Base-by-base conservation (phyloP, 2,888 invertebrate genomes). In the Pyrgus malvae region DNA sequence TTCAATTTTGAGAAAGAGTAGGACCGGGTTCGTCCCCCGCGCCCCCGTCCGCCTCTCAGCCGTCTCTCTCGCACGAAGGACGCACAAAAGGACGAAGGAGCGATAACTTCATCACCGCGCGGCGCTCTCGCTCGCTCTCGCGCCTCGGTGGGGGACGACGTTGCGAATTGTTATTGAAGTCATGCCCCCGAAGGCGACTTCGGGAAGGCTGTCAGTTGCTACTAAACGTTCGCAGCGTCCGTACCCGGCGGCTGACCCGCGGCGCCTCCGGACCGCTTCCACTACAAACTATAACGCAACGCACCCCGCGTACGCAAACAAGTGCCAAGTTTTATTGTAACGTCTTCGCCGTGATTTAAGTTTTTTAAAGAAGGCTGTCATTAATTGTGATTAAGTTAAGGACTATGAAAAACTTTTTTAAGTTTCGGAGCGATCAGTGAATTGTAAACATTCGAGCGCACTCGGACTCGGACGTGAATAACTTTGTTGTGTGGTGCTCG, bases 1-100 rank as follows among this genome's bases (percentile, higher is more conserved):
- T 91, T 90, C 90, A 91, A 91, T 91, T 91, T 90, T 89, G 90
- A 91, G 90, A 90, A 90, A 91, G 89, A 89, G 90, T 86, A 88
- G 88, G 86, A 88, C 84, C 84, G 81, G 74, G 78, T 78, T 69
- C 82, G 75, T 67, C 76, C 76, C 76, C 74, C 83, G 73, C 81
- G 65, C 76, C 70, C 62, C 77, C 61, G 63, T 65, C 60, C 69
- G 63, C 67, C 70, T 81, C 69, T 65, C 67, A 70, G 56, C 77
- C 69, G 68, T 89, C 86, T 82, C 83, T 75, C 81, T 88, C 79
- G 76, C 85, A 80, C 89, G 76, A 82, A 83, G 86, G 88, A 89
- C 87, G 81, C 80, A 90, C 90, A 90, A 90, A 91, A 91, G 91
- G 90, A 90, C 90, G 86, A 90, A 91, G 90, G 90, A 91, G 86